These are phyloP conservation scores for Umimayanthus kanabou DNA, from an alignment of 92 coral and sea anemone species.

Conservation along the genomic window DNA sequence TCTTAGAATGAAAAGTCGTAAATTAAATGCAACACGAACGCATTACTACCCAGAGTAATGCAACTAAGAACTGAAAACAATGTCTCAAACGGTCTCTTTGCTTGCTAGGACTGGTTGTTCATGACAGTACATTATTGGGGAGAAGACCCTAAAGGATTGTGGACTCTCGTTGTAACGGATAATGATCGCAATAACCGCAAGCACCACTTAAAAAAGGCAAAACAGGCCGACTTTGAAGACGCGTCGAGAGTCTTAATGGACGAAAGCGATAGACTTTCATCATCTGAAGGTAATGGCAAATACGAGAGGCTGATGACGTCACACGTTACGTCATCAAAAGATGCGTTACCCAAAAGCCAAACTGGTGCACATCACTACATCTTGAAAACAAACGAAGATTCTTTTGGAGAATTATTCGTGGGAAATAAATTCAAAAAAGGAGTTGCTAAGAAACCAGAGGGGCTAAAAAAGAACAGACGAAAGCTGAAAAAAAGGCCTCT, in stretches of 20 bases:
- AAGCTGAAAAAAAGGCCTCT: background rate
- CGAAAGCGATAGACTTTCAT: constrained; percentile 51
- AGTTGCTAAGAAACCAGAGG: constrained; percentile 42
- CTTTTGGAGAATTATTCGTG: constrained; percentile 63
- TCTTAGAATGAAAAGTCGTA: no score
- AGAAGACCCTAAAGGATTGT: constrained; percentile 79
- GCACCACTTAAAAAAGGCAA: constrained; percentile 70
- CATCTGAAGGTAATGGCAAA: constrained; percentile 21
- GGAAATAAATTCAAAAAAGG: constrained; percentile 57
- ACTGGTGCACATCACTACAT: constrained; percentile 46
- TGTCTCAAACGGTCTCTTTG: background rate
- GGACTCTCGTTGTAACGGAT: constrained; percentile 82
- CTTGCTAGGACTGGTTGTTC: constrained; percentile 77
- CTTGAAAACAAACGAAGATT: constrained; percentile 73
- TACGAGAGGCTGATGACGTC: constrained; percentile 30
- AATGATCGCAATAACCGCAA: constrained; percentile 82
- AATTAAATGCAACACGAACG: no score
- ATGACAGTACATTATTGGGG: constrained; percentile 95
- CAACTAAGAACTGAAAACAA: no score
- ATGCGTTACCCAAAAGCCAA: background rate
- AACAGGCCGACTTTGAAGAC: constrained; percentile 81
- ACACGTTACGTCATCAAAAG: constrained; percentile 20
- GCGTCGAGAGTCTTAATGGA: constrained; percentile 76
- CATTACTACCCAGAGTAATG: no score
- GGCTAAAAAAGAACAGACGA: constrained; percentile 4